Evolutionary conservation across 64 coral and sea anemone genomes (phyloP).

Genomic region (Anthopleura sola): DNA sequence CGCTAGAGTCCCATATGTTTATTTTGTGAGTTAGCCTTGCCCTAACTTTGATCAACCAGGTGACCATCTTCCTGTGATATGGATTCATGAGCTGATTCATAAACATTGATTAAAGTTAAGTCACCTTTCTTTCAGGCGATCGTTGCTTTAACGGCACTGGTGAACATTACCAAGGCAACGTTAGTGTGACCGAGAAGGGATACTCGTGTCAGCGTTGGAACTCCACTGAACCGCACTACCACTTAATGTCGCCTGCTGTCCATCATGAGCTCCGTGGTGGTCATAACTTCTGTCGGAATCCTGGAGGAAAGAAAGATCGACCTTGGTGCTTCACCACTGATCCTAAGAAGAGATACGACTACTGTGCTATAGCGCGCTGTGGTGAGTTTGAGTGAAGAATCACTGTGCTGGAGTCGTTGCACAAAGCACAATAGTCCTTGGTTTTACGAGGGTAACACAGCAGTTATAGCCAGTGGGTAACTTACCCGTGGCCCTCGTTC

Average conservation of each 20-base stretch:
- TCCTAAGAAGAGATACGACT: constrained; percentile 48
- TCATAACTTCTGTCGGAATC: constrained; percentile 93
- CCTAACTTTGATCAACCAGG: too few species aligned
- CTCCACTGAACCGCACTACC: constrained; percentile 57
- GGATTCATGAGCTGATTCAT: too few species aligned
- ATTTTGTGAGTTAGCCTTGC: too few species aligned
- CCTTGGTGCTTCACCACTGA: constrained; percentile 92
- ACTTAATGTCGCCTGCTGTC: constrained; percentile 52
- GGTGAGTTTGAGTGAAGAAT: constrained; percentile 48
- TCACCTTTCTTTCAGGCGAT: constrained; percentile 11
- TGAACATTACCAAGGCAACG: constrained; percentile 65
- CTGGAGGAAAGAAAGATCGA: constrained; percentile 77
- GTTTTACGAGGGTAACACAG: too few species aligned
- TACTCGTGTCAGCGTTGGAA: constrained; percentile 79
- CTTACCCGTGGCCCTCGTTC: too few species aligned
- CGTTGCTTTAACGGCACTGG: constrained; percentile 72
- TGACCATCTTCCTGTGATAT: too few species aligned
- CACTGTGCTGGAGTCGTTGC: too few species aligned
- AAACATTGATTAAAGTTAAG: too few species aligned
- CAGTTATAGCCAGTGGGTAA: too few species aligned
- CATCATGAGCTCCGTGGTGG: constrained; percentile 68
- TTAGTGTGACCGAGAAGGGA: constrained; percentile 79
- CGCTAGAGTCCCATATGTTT: too few species aligned
- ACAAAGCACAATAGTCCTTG: too few species aligned
- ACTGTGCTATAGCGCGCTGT: constrained; percentile 77